Evolutionary conservation across 2,113 vertebrate genomes (phyloP).

Genomic region (Jacana jacana): DNA sequence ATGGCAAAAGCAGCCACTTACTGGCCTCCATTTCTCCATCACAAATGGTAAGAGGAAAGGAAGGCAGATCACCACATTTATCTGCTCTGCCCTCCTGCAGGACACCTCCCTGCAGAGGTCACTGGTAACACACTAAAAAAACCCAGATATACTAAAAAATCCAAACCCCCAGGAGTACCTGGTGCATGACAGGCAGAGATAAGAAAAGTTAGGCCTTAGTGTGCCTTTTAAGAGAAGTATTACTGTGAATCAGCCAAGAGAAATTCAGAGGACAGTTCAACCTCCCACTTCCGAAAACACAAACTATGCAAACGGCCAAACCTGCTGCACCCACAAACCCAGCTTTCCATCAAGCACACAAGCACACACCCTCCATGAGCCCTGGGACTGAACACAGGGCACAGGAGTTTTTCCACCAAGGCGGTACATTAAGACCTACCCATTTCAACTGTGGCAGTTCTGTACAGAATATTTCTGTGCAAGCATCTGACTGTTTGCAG

Average conservation of each 20-base stretch:
- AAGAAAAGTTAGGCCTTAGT: not conserved
- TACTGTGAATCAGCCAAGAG: not conserved
- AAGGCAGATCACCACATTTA: not conserved
- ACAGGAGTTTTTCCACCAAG: not conserved
- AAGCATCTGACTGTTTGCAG: not conserved
- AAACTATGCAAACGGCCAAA: not conserved
- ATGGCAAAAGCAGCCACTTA: not conserved
- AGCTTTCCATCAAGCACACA: not conserved
- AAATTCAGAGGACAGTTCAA: not conserved
- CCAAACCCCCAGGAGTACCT: not conserved
- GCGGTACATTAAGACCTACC: not conserved
- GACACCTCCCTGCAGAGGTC: not conserved
- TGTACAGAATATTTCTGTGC: not conserved
- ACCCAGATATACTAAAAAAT: not conserved
- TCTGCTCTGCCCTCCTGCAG: not conserved
- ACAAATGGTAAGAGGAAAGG: not conserved
- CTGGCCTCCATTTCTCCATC: not conserved
- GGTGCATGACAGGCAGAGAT: not conserved
- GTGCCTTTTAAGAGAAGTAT: not conserved
- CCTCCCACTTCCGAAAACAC: not conserved
- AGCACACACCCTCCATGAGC: not conserved
- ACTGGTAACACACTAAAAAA: not conserved
- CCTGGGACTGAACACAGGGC: not conserved
- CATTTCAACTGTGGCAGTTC: not conserved
- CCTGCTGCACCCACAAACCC: not conserved